Percentiles rank a stretch among this genome's conserved stretches.
phyloP scores from a whole-genome alignment of 2,113 vertebrate genomes.

The Dissostichus mawsoni region DNA sequence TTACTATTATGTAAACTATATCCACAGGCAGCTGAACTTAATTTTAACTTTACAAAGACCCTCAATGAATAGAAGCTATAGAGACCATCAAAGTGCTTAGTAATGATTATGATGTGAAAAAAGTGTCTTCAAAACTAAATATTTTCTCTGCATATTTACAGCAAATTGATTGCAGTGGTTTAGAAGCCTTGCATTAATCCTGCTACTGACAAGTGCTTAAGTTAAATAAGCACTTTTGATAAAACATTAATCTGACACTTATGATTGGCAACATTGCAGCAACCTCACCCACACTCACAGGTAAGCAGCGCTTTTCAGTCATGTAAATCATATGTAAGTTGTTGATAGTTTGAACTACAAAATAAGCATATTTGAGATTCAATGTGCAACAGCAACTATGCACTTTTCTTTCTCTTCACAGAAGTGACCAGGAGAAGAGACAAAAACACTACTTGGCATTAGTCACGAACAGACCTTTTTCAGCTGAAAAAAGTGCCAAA shows the following conservation, averaged over 20 bases:
- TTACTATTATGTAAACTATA: constrained; percentile 4
- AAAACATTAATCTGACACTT: background rate
- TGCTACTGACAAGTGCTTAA: constrained; percentile 13
- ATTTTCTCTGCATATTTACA: background rate
- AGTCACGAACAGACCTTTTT: constrained; percentile 51
- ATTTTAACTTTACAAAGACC: background rate
- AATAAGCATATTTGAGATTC: no score
- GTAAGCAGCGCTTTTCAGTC: constrained; percentile 5
- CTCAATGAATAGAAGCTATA: background rate
- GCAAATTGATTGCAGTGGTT: background rate
- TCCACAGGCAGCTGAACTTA: constrained; percentile 12
- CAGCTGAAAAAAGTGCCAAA: constrained; percentile 45
- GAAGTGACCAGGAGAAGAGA: constrained; percentile 1
- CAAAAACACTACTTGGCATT: constrained; percentile 30
- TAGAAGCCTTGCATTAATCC: constrained; percentile 2
- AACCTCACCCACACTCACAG: background rate
- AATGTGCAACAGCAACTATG: background rate
- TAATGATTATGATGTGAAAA: background rate
- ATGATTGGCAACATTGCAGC: background rate
- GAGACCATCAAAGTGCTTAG: background rate
- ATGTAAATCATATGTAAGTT: constrained; percentile 11
- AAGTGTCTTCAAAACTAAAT: background rate
- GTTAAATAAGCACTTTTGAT: background rate
- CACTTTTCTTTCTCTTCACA: constrained; percentile 8
- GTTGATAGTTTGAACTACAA: background rate